Conservation (phyloP, 2,888 invertebrate species). For the Stenoptilia bipunctidactyla region DNA sequence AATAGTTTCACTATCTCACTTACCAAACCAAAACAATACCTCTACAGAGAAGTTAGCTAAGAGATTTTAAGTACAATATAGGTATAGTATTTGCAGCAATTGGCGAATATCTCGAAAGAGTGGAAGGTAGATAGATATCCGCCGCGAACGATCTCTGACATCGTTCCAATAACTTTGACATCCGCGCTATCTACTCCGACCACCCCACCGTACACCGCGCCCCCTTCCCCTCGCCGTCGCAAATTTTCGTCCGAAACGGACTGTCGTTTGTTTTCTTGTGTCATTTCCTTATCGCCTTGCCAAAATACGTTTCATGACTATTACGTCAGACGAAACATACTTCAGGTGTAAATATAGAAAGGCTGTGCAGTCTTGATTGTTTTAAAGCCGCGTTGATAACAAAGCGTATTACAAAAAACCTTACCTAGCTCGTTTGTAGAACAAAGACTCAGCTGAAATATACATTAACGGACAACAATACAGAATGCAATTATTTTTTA, state of each 20-base stretch:
- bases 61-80: conserved; percentile 9
- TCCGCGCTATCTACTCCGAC: conserved; percentile 32
- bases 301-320: conserved; percentile 69
- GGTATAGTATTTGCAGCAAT: conserved; percentile 17
- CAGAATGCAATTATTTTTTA: conserved; percentile 43
- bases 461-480: conserved; percentile 14
- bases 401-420: conserved; percentile 20
- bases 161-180: conserved; percentile 62
- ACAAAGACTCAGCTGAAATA: conserved; percentile 20
- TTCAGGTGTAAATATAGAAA: conserved; percentile 55
- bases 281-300: conserved; percentile 71
- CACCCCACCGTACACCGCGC: conserved; percentile 19
- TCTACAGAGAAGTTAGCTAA: not conserved
- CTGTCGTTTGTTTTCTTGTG: conserved; percentile 69
- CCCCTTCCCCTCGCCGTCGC: conserved; percentile 32
- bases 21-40: too few relatives aligned
- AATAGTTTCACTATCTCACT: too few relatives aligned
- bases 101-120: conserved; percentile 23
- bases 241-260: conserved; percentile 58
- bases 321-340: conserved; percentile 62
- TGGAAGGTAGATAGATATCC: conserved; percentile 46
- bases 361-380: conserved; percentile 37
- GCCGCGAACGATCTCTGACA: conserved; percentile 52
- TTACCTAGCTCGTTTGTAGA: conserved; percentile 22
- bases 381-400: conserved; percentile 11